Base-by-base conservation (phyloP, 2,797 vertebrate genomes). In the Gadopsis marmoratus region DNA sequence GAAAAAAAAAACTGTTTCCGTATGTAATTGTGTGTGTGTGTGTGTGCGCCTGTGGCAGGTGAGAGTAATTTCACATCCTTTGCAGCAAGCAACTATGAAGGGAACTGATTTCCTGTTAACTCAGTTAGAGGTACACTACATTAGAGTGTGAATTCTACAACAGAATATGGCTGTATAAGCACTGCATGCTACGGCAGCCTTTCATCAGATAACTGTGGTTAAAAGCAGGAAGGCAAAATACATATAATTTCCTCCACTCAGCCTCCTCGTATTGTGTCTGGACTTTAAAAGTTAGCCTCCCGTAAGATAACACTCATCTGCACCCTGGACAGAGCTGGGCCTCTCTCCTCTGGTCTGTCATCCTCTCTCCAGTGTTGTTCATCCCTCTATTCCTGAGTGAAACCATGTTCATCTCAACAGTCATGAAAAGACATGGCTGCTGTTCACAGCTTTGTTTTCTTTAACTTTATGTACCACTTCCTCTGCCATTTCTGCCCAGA, bases 31-130 rank as follows among this genome's bases (percentile, higher is more conserved):
- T 29, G 47, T 39, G 65, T 68, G 45, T 29, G 75, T 47, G 2
- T 16, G 10, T 17, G n/a, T 26, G 72, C 9, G 64, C 9, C 61
- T 68, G 39, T 26, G 76, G 67, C 72, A 91, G 78, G 82, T 85
- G 66, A 82, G 86, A 62, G 82, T 84, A 81, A 89, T 91, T 87
- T 91, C 85, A 92, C 89, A 89, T 92, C 88, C 88, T 89, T 79
- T 89, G 86, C 80, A 88, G 82, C 64, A 65, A 81, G 76, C 75
- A 78, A 80, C 81, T 84, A 84, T 19, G 54, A 85, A 86, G 71
- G 83, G 76, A 88, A 83, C 75, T 21, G 76, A 87, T 88, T 94
- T 94, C 90, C 93, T 92, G 91, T 90, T 78, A 79, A 35, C 48
- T 41, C 65, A 41, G 41, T 23, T 48, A 71, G 26, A 81, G 16